Evolutionary conservation across 2,797 vertebrate species (phyloP).

Genomic region (Leptodactylus fallax): DNA sequence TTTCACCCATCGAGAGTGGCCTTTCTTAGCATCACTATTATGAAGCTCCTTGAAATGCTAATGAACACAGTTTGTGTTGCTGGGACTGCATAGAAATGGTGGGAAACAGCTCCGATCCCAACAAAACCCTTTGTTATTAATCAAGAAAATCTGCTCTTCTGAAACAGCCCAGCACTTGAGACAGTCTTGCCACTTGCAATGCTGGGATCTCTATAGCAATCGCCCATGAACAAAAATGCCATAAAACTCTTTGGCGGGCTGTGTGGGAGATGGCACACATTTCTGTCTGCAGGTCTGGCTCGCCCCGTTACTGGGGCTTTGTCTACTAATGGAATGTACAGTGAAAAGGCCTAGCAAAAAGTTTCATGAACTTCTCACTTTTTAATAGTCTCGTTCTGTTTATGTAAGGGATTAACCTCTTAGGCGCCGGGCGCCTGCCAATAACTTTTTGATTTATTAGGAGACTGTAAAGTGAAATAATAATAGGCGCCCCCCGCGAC

Average conservation of each 20-base stretch:
- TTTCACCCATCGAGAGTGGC: constrained; percentile 87
- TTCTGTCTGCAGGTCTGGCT: constrained; percentile 60
- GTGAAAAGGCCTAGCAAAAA: not conserved
- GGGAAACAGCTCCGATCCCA: constrained; percentile 83
- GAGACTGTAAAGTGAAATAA: constrained; percentile 28
- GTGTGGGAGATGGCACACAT: constrained; percentile 53
- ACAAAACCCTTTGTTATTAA: constrained; percentile 86
- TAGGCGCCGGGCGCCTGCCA: constrained; percentile 10
- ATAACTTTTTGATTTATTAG: constrained; percentile 29
- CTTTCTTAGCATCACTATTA: constrained; percentile 89
- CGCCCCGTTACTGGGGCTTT: constrained; percentile 59
- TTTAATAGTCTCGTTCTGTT: constrained; percentile 14
- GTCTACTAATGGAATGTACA: constrained; percentile 61
- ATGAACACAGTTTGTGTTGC: constrained; percentile 87
- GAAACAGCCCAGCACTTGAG: constrained; percentile 76
- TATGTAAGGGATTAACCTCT: constrained; percentile 38
- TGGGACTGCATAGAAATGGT: constrained; percentile 88
- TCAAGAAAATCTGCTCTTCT: constrained; percentile 83
- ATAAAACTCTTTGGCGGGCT: constrained; percentile 62
- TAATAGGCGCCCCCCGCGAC: not conserved
- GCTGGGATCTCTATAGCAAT: constrained; percentile 73
- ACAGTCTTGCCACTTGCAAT: constrained; percentile 71
- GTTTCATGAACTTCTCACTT: constrained; percentile 16
- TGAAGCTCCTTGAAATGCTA: constrained; percentile 96
- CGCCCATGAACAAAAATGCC: constrained; percentile 68